These are phyloP conservation scores for Pachydiplax longipennis DNA, from an alignment of 2,888 invertebrate genomes.

Conservation along the genomic window DNA sequence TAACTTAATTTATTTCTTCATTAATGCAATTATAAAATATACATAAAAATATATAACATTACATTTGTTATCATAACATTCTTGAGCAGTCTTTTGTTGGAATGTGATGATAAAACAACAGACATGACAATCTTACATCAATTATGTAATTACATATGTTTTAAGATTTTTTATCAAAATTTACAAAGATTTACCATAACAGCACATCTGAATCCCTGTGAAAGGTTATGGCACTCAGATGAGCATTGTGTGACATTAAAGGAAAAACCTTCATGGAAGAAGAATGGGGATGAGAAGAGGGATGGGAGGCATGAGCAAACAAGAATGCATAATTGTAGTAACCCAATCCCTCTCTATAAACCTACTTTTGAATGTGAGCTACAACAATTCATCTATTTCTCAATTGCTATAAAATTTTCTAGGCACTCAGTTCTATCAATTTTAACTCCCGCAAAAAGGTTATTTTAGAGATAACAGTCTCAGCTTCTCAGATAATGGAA, in stretches of 20 bases:
- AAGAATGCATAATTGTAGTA: too few species aligned
- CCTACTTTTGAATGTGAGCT: too few species aligned
- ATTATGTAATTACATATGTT: not conserved
- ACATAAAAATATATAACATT: slow-evolving; percentile 21
- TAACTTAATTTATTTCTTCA: not conserved
- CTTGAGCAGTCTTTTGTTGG: slow-evolving; percentile 36
- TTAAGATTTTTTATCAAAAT: not conserved
- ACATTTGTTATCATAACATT: not conserved
- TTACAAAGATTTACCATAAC: not conserved
- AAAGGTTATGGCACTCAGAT: not conserved
- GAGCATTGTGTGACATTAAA: not conserved
- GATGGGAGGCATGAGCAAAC: not conserved
- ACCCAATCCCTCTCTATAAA: too few species aligned
- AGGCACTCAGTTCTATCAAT: not conserved
- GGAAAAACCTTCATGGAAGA: not conserved
- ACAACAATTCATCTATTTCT: not conserved
- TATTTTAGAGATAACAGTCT: not conserved
- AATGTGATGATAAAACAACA: slow-evolving; percentile 1
- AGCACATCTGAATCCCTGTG: not conserved
- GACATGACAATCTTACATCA: not conserved
- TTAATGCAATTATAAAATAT: slow-evolving; percentile 24
- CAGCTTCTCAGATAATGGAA: not conserved
- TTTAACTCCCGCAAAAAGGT: not conserved
- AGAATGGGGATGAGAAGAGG: not conserved
- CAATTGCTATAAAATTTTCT: not conserved